Evolutionary conservation across 2,113 vertebrate genomes (phyloP).

Genomic region (Hiodon alosoides): DNA sequence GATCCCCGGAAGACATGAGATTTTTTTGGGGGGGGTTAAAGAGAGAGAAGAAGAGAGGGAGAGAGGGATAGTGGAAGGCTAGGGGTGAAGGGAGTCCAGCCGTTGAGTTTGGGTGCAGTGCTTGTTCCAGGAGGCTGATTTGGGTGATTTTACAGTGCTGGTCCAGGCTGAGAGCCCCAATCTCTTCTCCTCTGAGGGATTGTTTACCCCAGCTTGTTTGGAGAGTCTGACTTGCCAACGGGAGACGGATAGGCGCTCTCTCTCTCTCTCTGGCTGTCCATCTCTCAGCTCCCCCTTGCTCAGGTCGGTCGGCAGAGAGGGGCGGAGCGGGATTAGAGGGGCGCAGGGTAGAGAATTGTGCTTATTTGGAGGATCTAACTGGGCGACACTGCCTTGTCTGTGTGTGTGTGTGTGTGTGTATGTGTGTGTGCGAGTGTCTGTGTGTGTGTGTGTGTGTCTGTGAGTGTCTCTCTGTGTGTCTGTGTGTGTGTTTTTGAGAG

Average conservation of each 20-base stretch:
- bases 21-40: conserved; percentile 24
- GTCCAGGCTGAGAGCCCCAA: conserved; percentile 43
- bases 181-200: conserved; percentile 48
- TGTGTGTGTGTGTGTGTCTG: no score
- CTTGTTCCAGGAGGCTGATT: conserved; percentile 5
- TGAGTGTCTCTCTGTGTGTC: no score
- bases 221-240: conserved; percentile 43
- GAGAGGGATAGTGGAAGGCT: conserved; percentile 26
- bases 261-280: conserved; percentile 42
- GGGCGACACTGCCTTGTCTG: no score
- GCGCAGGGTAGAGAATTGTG: conserved; percentile 23
- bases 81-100: conserved; percentile 2
- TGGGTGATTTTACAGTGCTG: conserved; percentile 58
- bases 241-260: conserved; percentile 55
- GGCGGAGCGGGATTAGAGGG: conserved; percentile 37
- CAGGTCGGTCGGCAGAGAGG: conserved; percentile 56
- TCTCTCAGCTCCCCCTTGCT: conserved; percentile 50
- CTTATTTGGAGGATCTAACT: no score
- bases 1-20: no score
- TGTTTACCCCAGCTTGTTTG: conserved; percentile 61
- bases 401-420: no score
- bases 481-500: no score
- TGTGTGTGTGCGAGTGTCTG: no score
- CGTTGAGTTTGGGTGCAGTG: conserved; percentile 50
- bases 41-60: conserved; percentile 12